These are phyloP conservation scores for Orchestes rusci DNA, from an alignment of 2,888 invertebrate species.

Conservation along the genomic window DNA sequence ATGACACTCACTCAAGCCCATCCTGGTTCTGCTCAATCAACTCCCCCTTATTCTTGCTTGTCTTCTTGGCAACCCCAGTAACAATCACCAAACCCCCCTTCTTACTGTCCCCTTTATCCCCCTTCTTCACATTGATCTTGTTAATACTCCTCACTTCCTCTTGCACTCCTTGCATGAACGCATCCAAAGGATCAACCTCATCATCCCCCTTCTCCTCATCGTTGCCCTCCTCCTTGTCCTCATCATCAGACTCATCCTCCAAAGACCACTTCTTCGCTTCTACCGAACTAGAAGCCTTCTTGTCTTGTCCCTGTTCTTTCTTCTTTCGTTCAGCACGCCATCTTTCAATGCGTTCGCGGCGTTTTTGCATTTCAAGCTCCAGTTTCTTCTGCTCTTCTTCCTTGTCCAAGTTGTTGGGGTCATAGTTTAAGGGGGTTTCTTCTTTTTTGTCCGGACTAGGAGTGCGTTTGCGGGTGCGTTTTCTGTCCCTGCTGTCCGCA, in stretches of 20 bases:
- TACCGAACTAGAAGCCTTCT: slow-evolving; percentile 66
- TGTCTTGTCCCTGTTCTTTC: slow-evolving; percentile 72
- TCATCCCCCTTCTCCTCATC: slow-evolving; percentile 60
- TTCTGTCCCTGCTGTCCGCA: slow-evolving; percentile 54
- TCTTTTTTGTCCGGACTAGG: slow-evolving; percentile 45
- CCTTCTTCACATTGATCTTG: slow-evolving; percentile 56
- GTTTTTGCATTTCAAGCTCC: slow-evolving; percentile 92
- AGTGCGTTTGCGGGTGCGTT: slow-evolving; percentile 40
- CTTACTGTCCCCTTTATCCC: slow-evolving; percentile 39
- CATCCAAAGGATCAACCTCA: slow-evolving; percentile 93
- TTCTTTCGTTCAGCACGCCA: slow-evolving; percentile 93
- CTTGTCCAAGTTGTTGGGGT: slow-evolving; percentile 68
- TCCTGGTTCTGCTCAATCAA: slow-evolving; percentile 99
- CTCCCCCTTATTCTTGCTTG: slow-evolving; percentile 84
- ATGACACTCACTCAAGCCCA: slow-evolving; percentile 61
- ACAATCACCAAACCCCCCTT: slow-evolving; percentile 64
- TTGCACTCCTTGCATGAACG: slow-evolving; percentile 87
- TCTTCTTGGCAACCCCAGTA: slow-evolving; percentile 64
- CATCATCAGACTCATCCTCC: slow-evolving; percentile 94
- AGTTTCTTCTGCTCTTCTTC: slow-evolving; percentile 86
- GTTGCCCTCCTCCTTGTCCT: slow-evolving; percentile 49
- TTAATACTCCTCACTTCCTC: slow-evolving; percentile 78
- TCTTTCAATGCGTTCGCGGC: slow-evolving; percentile 89
- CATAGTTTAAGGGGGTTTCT: slow-evolving; percentile 56
- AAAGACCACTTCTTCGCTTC: slow-evolving; percentile 84